Percentiles rank a stretch among this genome's conserved stretches.
Evolutionary conservation across 1,140 invertebrate genomes (phyloP).

Genomic region (Drosophila sucinea): DNA sequence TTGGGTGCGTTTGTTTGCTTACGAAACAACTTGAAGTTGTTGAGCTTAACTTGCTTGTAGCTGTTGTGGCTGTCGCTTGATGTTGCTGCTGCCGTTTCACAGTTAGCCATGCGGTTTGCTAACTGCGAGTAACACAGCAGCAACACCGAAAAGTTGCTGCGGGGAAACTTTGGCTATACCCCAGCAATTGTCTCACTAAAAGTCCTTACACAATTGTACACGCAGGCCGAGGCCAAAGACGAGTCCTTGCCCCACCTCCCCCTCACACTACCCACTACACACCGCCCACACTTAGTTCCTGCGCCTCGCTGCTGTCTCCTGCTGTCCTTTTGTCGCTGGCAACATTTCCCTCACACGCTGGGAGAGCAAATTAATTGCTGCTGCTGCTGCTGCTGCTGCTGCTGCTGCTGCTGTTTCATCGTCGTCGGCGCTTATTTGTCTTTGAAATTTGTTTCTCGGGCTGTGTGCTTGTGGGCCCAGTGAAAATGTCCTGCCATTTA

Average conservation of each 20-base stretch:
- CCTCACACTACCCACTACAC: not conserved
- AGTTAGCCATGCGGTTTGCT: slow-evolving; percentile 73
- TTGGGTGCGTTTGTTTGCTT: slow-evolving; percentile 73
- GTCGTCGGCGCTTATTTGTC: slow-evolving; percentile 77
- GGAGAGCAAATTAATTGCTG: slow-evolving; percentile 77
- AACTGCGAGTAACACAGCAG: slow-evolving; percentile 40
- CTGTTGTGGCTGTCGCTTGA: slow-evolving; percentile 66
- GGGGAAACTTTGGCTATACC: slow-evolving; percentile 47
- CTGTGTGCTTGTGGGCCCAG: slow-evolving; percentile 38
- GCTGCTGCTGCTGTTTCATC: slow-evolving; percentile 47
- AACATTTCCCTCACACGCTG: slow-evolving; percentile 56
- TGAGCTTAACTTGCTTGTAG: slow-evolving; percentile 74
- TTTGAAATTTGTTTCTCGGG: slow-evolving; percentile 78
- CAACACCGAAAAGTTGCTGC: slow-evolving; percentile 60
- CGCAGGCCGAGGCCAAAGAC: not conserved
- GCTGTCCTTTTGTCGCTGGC: slow-evolving; percentile 15
- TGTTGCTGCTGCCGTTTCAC: slow-evolving; percentile 46
- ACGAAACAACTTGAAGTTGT: slow-evolving; percentile 75
- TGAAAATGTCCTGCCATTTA: slow-evolving; percentile 55
- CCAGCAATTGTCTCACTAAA: slow-evolving; percentile 66
- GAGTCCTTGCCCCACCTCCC: slow-evolving; percentile 7
- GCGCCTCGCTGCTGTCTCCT: not conserved
- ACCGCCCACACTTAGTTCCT: slow-evolving; percentile 8
- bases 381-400: slow-evolving; percentile 75
- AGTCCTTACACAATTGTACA: slow-evolving; percentile 32